Evolutionary conservation across 2,797 vertebrate species (phyloP).

Genomic region (Lycodopsis pacificus): DNA sequence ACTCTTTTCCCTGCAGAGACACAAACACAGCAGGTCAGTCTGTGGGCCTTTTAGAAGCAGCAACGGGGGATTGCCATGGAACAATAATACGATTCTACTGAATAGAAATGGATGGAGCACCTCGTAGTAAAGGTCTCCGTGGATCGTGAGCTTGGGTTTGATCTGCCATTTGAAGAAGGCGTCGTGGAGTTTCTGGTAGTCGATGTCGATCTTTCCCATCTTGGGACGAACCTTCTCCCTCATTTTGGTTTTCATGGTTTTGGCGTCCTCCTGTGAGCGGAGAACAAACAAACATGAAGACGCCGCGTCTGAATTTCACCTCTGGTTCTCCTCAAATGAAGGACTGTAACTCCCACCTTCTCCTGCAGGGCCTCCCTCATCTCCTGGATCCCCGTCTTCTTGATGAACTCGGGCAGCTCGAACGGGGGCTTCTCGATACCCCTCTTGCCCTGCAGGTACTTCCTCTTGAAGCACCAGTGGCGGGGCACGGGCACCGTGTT

Average conservation of each 20-base stretch:
- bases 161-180: slow-evolving; percentile 99
- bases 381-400: slow-evolving; percentile 95
- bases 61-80: accelerated
- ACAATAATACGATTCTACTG: not conserved
- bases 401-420: slow-evolving; percentile 95
- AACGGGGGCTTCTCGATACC: slow-evolving; percentile 98
- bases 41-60: not conserved
- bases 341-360: slow-evolving; percentile 82
- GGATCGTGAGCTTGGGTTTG: slow-evolving; percentile 95
- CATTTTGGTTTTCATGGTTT: slow-evolving; percentile 98
- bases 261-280: slow-evolving; percentile 90
- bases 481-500: slow-evolving; percentile 95
- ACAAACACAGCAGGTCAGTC: not conserved
- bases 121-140: slow-evolving; percentile 96
- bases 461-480: slow-evolving; percentile 97
- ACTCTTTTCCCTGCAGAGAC: slow-evolving; percentile 91
- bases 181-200: slow-evolving; percentile 96
- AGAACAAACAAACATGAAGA: not conserved
- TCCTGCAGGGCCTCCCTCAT: slow-evolving; percentile 97
- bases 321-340: not conserved
- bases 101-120: slow-evolving; percentile 55
- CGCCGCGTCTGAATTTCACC: accelerated
- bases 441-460: slow-evolving; percentile 95
- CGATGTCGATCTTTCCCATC: slow-evolving; percentile 97
- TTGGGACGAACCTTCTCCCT: slow-evolving; percentile 95